Base-by-base conservation (phyloP, 2,888 invertebrate genomes). In the Pachymerium ferrugineum region DNA sequence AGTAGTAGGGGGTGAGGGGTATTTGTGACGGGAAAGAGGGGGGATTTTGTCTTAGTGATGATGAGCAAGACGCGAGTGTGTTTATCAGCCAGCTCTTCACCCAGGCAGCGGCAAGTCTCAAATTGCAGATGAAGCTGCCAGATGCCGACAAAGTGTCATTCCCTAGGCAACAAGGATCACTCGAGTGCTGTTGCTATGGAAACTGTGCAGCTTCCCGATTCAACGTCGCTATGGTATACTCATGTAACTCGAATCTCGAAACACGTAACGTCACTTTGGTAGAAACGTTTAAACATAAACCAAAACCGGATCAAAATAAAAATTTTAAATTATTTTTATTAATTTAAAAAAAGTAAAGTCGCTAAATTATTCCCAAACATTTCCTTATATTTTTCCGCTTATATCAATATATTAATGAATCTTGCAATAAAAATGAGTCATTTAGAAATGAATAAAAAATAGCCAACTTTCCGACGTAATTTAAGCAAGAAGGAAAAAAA, bases 81-180 rank as follows among this genome's bases (percentile, higher is more conserved):
- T 54, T 54, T 54, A 54, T 54, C 47, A 54, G 47, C 47, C 47
- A n/a, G 47, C 47, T 54, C 47, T 54, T 19, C 47, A 54, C 47
- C 47, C 47, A 54, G 47, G 47, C 47, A 54, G 47, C 47, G 47
- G 8, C 47, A 22, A 54, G 47, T 54, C 47, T 54, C 47, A 54
- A 54, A 54, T 54, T 54, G 47, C 47, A 54, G 47, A 54, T 54
- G 47, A 54, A 54, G 47, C 47, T 54, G 47, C 47, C 47, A 54
- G 47, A 54, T 54, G 47, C 47, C 47, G 47, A 54, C 47, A 54
- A 19, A 54, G 47, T 54, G 47, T 54, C 47, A 54, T 54, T 54
- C 47, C 47, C 47, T 54, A 54, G 47, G 47, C 47, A 54, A 54
- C 47, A 54, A 54, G 47, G 47, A 54, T 54, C 47, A 54, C 47